These are phyloP conservation scores for Seriola quinqueradiata DNA, from an alignment of 2,113 vertebrate species.

Conservation along the genomic window DNA sequence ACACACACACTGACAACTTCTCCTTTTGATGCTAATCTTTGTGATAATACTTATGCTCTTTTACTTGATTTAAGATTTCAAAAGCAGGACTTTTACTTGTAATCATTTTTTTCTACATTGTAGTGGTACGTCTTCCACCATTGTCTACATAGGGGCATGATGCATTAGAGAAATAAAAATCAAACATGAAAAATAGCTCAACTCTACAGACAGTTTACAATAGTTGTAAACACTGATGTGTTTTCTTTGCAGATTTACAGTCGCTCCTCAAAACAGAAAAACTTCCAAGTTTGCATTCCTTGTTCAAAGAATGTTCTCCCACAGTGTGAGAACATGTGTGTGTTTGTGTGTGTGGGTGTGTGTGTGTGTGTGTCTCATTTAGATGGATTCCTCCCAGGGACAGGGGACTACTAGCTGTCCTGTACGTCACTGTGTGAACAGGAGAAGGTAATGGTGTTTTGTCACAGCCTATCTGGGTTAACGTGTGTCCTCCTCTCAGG, in stretches of 20 bases:
- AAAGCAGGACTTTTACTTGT: not conserved
- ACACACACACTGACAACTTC: not conserved
- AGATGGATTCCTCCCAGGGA: slow-evolving; percentile 76
- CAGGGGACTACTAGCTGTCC: slow-evolving; percentile 74
- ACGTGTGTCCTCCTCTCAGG: slow-evolving; percentile 81
- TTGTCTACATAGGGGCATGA: not conserved
- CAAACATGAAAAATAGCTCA: not conserved
- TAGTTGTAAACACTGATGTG: not conserved
- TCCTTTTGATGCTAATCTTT: not conserved
- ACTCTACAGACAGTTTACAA: not conserved
- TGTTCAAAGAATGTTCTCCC: slow-evolving; percentile 14
- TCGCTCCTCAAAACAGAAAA: not conserved
- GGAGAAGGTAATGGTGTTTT: slow-evolving; percentile 85
- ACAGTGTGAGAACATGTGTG: slow-evolving; percentile 18
- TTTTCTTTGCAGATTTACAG: not conserved
- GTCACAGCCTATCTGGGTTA: slow-evolving; percentile 87
- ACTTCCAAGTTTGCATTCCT: not conserved
- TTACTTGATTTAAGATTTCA: not conserved
- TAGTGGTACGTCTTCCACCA: not conserved
- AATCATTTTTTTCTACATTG: not conserved
- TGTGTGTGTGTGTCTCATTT: slow-evolving; percentile 53
- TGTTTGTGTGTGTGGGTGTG: not conserved
- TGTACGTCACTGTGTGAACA: slow-evolving; percentile 71
- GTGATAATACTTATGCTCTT: not conserved
- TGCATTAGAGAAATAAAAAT: not conserved